A percentile compares a stretch with the other conserved stretches of the same genome.
Evolutionary conservation across 2,113 vertebrate genomes (phyloP).

Genomic region (Saccopteryx bilineata): DNA sequence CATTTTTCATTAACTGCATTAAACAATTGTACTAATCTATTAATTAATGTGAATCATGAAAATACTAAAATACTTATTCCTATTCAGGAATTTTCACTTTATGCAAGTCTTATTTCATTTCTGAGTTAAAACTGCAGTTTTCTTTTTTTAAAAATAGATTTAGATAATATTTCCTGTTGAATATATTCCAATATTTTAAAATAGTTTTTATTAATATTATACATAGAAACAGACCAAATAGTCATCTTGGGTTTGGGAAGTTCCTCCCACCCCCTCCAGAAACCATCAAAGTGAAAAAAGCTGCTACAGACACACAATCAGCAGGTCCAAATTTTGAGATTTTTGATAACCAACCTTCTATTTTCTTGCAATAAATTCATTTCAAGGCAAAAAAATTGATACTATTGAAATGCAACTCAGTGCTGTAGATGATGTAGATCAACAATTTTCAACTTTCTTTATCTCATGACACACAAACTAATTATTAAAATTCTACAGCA

Average conservation of each 20-base stretch:
- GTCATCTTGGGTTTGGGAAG: background rate
- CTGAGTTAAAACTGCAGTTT: background rate
- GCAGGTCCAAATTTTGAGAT: background rate
- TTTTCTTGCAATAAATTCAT: background rate
- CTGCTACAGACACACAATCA: background rate
- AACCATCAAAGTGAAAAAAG: background rate
- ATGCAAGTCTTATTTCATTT: background rate
- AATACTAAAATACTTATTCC: background rate
- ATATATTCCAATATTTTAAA: slow-evolving; percentile 22
- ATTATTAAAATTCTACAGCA: background rate
- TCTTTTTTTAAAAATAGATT: background rate
- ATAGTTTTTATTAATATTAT: background rate
- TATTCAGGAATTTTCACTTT: background rate
- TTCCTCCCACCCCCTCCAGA: background rate
- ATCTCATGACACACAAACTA: background rate
- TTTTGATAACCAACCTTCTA: background rate
- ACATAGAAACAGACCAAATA: background rate
- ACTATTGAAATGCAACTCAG: background rate
- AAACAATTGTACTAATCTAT: background rate
- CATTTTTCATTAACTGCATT: background rate
- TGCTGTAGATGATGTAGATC: background rate
- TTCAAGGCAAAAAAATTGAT: background rate
- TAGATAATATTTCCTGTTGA: background rate
- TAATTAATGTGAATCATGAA: background rate
- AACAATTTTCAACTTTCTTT: background rate